These are phyloP conservation scores for Phalacrocorax aristotelis DNA, from an alignment of 2,113 vertebrate species.

Conservation along the genomic window DNA sequence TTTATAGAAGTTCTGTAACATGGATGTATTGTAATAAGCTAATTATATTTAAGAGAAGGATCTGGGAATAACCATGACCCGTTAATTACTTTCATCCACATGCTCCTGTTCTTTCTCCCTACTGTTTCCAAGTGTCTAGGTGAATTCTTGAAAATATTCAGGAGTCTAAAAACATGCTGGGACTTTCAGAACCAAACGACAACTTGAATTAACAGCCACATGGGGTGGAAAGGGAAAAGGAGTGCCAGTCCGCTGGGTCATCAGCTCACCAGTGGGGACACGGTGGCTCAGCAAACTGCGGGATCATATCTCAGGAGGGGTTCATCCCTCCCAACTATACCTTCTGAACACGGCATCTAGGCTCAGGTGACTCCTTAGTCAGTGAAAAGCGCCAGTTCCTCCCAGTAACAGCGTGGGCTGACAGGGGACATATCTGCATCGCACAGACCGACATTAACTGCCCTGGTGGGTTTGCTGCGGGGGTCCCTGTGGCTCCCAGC, in stretches of 20 bases:
- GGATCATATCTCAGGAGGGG: background rate
- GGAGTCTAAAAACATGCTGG: background rate
- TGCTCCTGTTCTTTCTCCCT: background rate
- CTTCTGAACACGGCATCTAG: background rate
- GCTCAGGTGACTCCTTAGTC: background rate
- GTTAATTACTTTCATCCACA: background rate
- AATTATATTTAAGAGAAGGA: slow-evolving; percentile 25
- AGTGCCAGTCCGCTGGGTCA: background rate
- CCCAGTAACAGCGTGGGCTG: background rate
- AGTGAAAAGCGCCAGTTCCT: background rate
- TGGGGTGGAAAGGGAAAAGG: background rate
- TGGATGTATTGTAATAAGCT: background rate
- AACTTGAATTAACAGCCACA: background rate
- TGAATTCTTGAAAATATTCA: background rate
- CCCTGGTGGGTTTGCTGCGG: rapidly evolving
- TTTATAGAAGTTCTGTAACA: slow-evolving; percentile 19
- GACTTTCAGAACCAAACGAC: background rate
- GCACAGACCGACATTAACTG: rapidly evolving
- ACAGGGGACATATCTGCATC: background rate
- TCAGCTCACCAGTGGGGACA: background rate
- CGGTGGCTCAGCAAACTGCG: background rate
- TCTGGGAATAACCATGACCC: slow-evolving; percentile 5
- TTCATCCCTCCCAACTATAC: background rate
- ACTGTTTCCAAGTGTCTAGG: background rate
- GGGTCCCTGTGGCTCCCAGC: background rate